Evolutionary conservation across 1,140 invertebrate genomes (phyloP).

Genomic region (Nephila pilipes): DNA sequence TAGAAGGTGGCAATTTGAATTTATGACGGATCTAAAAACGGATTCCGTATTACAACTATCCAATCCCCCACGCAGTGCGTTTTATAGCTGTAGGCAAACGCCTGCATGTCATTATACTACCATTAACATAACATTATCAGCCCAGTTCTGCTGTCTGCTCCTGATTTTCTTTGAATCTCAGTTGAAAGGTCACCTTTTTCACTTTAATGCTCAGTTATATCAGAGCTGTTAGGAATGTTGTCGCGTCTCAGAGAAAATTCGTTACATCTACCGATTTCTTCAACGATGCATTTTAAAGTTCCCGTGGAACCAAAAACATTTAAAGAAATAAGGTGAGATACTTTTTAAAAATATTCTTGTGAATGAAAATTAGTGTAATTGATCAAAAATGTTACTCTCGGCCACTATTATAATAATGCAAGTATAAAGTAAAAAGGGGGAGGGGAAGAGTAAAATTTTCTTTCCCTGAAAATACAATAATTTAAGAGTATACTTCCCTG

Average conservation of each 20-base stretch:
- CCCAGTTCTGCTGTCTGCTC: not conserved
- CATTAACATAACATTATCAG: constrained; percentile 56
- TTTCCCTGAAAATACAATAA: not conserved
- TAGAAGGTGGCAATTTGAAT: not conserved
- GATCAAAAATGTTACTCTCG: no score
- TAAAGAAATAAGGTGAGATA: not conserved
- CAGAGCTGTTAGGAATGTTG: not conserved
- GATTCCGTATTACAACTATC: not conserved
- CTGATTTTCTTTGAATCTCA: not conserved
- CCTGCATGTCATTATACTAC: constrained; percentile 48
- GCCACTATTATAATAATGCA: no score
- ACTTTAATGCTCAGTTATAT: not conserved
- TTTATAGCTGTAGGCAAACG: constrained; percentile 30
- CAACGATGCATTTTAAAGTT: not conserved
- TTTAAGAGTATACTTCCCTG: not conserved
- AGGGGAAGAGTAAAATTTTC: not conserved
- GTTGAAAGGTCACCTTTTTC: not conserved
- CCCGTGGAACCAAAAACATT: not conserved
- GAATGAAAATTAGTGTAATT: no score
- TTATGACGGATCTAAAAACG: not conserved
- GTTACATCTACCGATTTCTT: not conserved
- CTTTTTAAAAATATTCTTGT: not conserved
- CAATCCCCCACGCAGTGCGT: not conserved
- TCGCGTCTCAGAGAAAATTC: not conserved
- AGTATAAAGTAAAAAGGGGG: not conserved